phyloP scores from a whole-genome alignment of 2,797 vertebrate species.

The Novumbra hubbsi region DNA sequence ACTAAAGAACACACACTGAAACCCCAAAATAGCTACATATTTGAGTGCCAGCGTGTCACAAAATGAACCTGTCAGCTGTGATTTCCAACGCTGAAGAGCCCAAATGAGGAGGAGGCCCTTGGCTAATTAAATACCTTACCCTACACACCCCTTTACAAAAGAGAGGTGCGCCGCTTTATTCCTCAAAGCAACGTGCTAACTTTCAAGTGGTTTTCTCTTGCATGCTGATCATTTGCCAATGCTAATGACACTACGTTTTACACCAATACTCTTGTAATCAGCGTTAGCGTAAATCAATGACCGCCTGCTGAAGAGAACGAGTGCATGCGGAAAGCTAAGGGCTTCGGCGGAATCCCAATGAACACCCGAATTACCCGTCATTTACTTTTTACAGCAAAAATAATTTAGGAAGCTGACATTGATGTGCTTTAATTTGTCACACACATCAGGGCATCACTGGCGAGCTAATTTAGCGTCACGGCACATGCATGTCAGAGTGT shows the following conservation, averaged over 20 bases:
- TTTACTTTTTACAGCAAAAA: constrained; percentile 4
- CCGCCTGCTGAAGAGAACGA: neutral
- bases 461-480: neutral
- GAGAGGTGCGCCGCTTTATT: constrained; percentile 5
- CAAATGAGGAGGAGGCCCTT: constrained; percentile 45
- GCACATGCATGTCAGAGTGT: neutral
- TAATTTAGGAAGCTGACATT: neutral
- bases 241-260: constrained; percentile 15
- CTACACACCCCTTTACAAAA: constrained; percentile 43
- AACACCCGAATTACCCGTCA: constrained; percentile 9
- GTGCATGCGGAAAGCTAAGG: neutral
- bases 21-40: constrained; percentile 60
- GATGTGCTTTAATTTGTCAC: neutral
- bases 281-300: constrained; percentile 4
- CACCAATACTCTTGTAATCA: constrained; percentile 23
- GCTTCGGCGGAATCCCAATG: neutral
- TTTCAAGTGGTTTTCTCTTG: constrained; percentile 11
- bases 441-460: neutral
- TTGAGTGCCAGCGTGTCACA: constrained; percentile 43
- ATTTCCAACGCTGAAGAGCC: constrained; percentile 54
- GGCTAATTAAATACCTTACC: constrained; percentile 71
- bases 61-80: constrained; percentile 61
- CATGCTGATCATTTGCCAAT: constrained; percentile 23
- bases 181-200: constrained; percentile 18
- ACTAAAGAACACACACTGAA: neutral